Conservation (phyloP, 2,113 vertebrate species). For the human region DNA sequence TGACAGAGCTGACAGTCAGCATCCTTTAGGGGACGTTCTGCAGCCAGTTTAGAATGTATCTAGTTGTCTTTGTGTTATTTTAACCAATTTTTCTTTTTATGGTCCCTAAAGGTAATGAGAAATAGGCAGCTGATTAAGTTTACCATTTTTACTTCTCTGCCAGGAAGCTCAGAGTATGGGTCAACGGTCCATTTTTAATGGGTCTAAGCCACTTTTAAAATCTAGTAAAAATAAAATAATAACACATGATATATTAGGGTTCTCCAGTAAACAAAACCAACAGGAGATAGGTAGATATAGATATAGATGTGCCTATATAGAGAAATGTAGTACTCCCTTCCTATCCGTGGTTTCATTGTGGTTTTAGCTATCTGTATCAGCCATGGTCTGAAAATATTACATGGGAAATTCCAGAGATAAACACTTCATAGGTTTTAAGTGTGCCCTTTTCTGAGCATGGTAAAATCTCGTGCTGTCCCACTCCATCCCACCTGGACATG, state of each 20-base stretch:
- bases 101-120: neutral
- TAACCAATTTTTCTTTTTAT: neutral
- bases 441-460: neutral
- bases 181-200: neutral
- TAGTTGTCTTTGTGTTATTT: neutral
- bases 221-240: neutral
- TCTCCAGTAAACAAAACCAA: neutral
- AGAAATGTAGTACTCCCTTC: neutral
- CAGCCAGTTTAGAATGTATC: neutral
- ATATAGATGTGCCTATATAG: neutral
- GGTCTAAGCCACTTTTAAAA: neutral
- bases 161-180: conserved; percentile 6
- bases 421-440: neutral
- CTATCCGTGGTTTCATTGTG: neutral
- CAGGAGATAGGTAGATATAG: neutral
- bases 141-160: neutral
- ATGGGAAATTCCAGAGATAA: neutral
- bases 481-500: neutral
- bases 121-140: neutral
- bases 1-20: neutral
- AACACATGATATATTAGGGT: neutral
- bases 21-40: neutral
- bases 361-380: neutral
- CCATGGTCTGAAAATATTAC: neutral
- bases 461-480: neutral